A percentile compares a stretch with the other conserved stretches of the same genome.
These are phyloP conservation scores for Oophaga sylvatica DNA, from an alignment of 2,797 vertebrate species.

Conservation along the genomic window DNA sequence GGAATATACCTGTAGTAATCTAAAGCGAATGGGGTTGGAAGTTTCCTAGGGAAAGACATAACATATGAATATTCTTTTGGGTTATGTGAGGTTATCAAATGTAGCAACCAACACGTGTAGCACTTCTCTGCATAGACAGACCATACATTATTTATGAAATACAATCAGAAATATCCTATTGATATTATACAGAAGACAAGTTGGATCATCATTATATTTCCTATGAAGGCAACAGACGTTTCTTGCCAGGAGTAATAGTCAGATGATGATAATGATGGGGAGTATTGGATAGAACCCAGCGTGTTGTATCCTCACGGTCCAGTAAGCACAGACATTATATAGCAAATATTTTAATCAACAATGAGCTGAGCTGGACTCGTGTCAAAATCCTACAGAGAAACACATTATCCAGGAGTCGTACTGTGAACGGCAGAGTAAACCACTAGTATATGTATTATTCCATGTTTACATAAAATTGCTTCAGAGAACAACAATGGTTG, in stretches of 20 bases:
- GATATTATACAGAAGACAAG: slow-evolving; percentile 17
- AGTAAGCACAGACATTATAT: slow-evolving; percentile 42
- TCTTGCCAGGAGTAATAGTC: slow-evolving; percentile 41
- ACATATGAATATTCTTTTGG: no score
- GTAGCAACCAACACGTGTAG: neutral
- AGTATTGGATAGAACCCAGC: slow-evolving; percentile 47
- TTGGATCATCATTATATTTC: slow-evolving; percentile 24
- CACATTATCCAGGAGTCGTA: neutral
- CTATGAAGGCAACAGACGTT: slow-evolving; percentile 34
- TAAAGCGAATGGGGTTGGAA: no score
- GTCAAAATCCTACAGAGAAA: slow-evolving; percentile 16
- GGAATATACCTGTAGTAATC: no score
- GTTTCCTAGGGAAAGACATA: no score
- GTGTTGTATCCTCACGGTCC: slow-evolving; percentile 33
- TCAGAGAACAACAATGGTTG: neutral
- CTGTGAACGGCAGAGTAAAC: neutral
- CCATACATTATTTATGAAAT: neutral
- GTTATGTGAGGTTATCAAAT: no score
- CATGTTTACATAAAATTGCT: neutral
- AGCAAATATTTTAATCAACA: slow-evolving; percentile 48
- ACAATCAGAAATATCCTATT: neutral
- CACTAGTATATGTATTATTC: neutral
- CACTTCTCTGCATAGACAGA: neutral
- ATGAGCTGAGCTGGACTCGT: slow-evolving; percentile 24
- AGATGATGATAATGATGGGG: slow-evolving; percentile 43